phyloP scores from a whole-genome alignment of 2,113 vertebrate species.

The Hippocampus mohnikei region DNA sequence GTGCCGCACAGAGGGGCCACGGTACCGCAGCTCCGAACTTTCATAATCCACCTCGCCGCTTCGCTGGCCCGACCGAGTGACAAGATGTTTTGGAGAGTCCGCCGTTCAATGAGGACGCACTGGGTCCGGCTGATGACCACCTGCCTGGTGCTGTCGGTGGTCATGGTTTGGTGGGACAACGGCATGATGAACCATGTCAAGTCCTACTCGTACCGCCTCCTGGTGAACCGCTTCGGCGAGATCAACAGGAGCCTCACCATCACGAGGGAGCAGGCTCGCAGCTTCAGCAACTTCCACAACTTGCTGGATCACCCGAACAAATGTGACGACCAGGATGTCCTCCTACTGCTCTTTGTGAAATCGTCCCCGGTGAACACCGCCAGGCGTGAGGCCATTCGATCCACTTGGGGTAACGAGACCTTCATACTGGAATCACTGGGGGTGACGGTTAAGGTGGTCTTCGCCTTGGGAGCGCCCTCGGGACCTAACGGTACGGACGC shows the following conservation, averaged over 20 bases:
- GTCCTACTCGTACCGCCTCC: constrained; percentile 86
- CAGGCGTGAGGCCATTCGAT: constrained; percentile 81
- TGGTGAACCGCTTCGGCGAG: constrained; percentile 81
- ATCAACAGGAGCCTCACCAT: constrained; percentile 83
- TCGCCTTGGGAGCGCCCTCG: constrained; percentile 76
- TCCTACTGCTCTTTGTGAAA: constrained; percentile 90
- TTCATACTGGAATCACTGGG: constrained; percentile 74
- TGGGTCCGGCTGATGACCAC: constrained; percentile 78
- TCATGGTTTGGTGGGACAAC: constrained; percentile 86
- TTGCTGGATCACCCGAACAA: constrained; percentile 84
- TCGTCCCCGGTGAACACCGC: constrained; percentile 79
- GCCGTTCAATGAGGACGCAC: constrained; percentile 79
- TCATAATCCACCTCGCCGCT: not conserved
- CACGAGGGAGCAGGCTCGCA: constrained; percentile 63
- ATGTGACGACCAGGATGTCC: constrained; percentile 77
- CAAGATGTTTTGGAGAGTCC: constrained; percentile 81
- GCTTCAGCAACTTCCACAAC: constrained; percentile 74
- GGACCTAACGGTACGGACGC: constrained; percentile 23
- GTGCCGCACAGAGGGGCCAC: constrained; percentile 25
- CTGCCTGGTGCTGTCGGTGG: constrained; percentile 79
- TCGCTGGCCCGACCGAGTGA: constrained; percentile 23
- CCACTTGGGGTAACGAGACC: constrained; percentile 88
- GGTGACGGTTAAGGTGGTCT: constrained; percentile 85
- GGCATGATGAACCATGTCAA: constrained; percentile 78
- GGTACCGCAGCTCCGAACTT: constrained; percentile 20